phyloP scores from a whole-genome alignment of 2,113 vertebrate species.

The Etia nguti region DNA sequence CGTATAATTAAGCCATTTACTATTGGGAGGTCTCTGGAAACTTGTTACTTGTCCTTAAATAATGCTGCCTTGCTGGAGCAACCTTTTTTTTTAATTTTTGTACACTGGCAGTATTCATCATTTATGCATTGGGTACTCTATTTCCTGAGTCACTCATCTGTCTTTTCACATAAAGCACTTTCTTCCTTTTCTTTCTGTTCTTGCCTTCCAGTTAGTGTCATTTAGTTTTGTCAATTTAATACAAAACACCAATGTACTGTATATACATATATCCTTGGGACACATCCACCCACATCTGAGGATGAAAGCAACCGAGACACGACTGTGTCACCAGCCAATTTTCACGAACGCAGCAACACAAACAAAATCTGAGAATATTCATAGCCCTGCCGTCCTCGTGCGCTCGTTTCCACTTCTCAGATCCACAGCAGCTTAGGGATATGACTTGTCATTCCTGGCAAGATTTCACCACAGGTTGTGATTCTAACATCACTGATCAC shows the following conservation, averaged over 20 bases:
- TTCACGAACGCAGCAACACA: not conserved
- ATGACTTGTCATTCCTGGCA: constrained; percentile 13
- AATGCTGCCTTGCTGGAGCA: not conserved
- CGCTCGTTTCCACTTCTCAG: not conserved
- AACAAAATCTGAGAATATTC: constrained; percentile 12
- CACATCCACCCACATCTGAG: not conserved
- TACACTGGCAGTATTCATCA: not conserved
- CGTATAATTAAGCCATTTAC: not conserved
- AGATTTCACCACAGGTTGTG: not conserved
- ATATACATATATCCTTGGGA: not conserved
- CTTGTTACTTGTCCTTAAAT: not conserved
- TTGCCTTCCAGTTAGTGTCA: not conserved
- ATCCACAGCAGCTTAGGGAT: not conserved
- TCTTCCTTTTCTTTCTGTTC: not conserved
- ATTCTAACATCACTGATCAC: not conserved
- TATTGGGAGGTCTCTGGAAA: not conserved
- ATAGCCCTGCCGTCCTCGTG: not conserved
- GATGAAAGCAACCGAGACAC: constrained; percentile 14
- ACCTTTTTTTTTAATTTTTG: not conserved
- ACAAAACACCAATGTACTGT: not conserved
- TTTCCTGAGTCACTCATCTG: not conserved
- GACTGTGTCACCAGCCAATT: constrained; percentile 17
- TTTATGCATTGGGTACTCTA: not conserved
- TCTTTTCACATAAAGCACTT: not conserved
- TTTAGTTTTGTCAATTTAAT: not conserved